phyloP scores from a whole-genome alignment of 2,113 vertebrate species.

The Platysternon megacephalum region DNA sequence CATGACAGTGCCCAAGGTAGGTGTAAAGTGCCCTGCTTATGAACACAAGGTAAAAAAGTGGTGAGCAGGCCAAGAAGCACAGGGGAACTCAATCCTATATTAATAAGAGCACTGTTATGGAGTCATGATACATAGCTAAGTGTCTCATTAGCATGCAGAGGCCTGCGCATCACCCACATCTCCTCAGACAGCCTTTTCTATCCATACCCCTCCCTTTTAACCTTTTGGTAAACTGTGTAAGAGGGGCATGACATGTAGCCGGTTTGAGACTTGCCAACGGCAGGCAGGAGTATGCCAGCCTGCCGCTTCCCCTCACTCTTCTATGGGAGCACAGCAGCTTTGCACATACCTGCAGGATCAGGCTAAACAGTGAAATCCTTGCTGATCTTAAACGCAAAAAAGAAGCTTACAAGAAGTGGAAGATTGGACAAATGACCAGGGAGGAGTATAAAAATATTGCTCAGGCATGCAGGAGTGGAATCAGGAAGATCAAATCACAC shows the following conservation, averaged over 20 bases:
- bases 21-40: background rate
- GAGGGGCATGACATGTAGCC: background rate
- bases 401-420: no score
- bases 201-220: background rate
- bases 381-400: no score
- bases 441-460: no score
- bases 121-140: background rate
- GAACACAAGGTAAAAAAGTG: background rate
- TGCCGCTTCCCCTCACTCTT: no score
- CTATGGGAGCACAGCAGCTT: no score
- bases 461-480: no score
- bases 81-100: background rate
- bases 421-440: no score
- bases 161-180: background rate
- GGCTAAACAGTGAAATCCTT: no score
- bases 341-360: background rate
- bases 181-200: background rate
- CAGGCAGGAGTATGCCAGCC: no score
- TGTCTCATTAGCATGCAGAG: background rate
- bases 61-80: background rate
- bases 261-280: background rate
- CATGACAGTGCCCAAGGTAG: background rate
- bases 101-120: background rate
- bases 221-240: background rate
- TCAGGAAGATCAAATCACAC: no score